Percentiles rank a stretch among this genome's conserved stretches.
Evolutionary conservation across 1,140 invertebrate genomes (phyloP).

Genomic region (Pomacea maculata): DNA sequence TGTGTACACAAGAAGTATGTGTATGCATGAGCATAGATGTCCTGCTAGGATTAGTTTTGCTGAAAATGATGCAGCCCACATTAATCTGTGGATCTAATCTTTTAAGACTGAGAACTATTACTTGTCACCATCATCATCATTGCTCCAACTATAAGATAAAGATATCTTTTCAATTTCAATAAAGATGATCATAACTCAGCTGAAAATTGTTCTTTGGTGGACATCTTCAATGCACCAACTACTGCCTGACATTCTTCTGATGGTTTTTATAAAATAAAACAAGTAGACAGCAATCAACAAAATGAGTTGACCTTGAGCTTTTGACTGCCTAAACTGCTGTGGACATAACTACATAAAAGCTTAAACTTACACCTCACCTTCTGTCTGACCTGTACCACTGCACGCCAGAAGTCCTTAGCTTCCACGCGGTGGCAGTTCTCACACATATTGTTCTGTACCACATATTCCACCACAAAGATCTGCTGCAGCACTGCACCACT

Average conservation of each 20-base stretch:
- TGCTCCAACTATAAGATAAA: too few relatives aligned
- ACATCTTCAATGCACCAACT: neutral
- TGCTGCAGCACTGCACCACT: constrained; percentile 69
- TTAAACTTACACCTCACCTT: constrained; percentile 52
- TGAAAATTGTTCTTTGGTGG: too few relatives aligned
- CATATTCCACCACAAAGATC: constrained; percentile 91
- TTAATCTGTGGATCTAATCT: too few relatives aligned
- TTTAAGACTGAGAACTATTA: too few relatives aligned
- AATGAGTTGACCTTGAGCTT: neutral
- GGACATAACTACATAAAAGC: neutral
- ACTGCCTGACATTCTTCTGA: neutral
- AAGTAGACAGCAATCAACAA: neutral
- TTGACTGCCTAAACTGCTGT: neutral
- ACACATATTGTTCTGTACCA: constrained; percentile 93
- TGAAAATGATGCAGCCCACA: too few relatives aligned
- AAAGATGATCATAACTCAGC: too few relatives aligned
- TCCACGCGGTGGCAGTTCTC: constrained; percentile 95
- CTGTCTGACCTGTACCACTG: constrained; percentile 77
- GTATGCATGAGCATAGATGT: neutral
- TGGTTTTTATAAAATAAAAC: neutral
- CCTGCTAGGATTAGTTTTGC: too few relatives aligned
- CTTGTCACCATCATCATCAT: too few relatives aligned
- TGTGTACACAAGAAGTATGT: neutral
- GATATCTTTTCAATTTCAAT: too few relatives aligned
- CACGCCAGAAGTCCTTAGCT: constrained; percentile 98